Evolutionary conservation across 2,113 vertebrate species (phyloP).

Genomic region (Chunga burmeisteri): DNA sequence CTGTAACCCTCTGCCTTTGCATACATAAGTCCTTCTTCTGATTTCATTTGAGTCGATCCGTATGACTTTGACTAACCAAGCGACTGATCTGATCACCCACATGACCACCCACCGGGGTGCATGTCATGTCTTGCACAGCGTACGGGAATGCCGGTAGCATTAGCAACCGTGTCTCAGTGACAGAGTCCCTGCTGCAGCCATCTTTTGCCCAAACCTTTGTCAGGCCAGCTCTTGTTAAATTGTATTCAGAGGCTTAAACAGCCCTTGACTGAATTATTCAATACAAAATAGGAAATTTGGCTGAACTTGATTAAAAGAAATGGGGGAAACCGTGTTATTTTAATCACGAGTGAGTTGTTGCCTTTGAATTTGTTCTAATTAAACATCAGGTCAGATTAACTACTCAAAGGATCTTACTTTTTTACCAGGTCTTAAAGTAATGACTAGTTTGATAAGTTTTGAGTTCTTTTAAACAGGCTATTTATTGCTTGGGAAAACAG

Average conservation of each 20-base stretch:
- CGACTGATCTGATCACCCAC: background rate
- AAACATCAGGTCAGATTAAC: background rate
- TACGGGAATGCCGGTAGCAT: background rate
- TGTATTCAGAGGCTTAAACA: background rate
- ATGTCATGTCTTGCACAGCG: rapidly evolving
- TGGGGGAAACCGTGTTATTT: background rate
- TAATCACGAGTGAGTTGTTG: background rate
- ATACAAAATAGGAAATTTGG: background rate
- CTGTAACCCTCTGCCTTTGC: background rate
- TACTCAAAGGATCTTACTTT: background rate
- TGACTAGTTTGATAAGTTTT: background rate
- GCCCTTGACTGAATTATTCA: background rate
- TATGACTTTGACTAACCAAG: background rate
- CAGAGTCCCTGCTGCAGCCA: background rate
- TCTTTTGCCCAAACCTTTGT: background rate
- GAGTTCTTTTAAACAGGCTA: background rate
- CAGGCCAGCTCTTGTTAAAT: background rate
- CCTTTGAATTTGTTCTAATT: constrained; percentile 22
- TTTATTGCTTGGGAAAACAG: constrained; percentile 26
- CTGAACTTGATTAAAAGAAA: background rate
- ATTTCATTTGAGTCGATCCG: background rate
- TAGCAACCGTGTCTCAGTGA: background rate
- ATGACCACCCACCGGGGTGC: background rate
- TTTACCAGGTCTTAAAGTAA: background rate
- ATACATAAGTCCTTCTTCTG: background rate